These are phyloP conservation scores for Neosilurus hyrtlii DNA, from an alignment of 2,797 vertebrate species.

Conservation along the genomic window DNA sequence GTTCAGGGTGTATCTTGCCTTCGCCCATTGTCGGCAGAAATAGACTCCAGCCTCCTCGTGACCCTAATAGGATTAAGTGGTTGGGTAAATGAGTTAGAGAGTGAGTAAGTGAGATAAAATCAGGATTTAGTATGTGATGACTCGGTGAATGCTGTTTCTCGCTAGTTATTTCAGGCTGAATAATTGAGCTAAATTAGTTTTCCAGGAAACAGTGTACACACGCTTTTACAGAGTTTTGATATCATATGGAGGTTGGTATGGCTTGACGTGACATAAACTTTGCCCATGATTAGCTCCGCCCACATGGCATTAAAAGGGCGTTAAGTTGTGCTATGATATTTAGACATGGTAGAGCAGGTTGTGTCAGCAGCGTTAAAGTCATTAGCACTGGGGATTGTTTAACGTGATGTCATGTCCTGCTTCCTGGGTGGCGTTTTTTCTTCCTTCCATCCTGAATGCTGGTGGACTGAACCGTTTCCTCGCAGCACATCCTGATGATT, in stretches of 20 bases:
- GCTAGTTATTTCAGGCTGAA: neutral
- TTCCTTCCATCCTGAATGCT: neutral
- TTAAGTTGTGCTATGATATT: neutral
- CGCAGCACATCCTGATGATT: slow-evolving; percentile 7
- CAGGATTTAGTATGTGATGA: too few species aligned
- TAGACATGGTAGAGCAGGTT: neutral
- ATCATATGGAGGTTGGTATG: neutral
- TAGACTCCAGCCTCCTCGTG: too few species aligned
- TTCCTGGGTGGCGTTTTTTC: neutral
- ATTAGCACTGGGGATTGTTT: neutral
- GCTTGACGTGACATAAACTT: neutral
- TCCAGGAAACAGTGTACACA: neutral
- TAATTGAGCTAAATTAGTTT: neutral
- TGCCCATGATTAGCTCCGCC: neutral
- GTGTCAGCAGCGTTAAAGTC: neutral
- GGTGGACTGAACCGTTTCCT: neutral
- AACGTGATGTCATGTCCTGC: neutral
- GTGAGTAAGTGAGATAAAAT: too few species aligned
- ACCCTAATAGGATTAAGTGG: too few species aligned
- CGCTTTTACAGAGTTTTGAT: neutral
- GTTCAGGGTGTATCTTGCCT: too few species aligned
- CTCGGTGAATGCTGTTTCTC: neutral
- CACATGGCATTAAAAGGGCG: neutral
- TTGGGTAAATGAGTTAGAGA: too few species aligned
- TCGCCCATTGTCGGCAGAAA: too few species aligned